These are phyloP conservation scores for Tokudaia tokunoshimensis DNA, from an alignment of 2,797 vertebrate genomes.

Conservation along the genomic window DNA sequence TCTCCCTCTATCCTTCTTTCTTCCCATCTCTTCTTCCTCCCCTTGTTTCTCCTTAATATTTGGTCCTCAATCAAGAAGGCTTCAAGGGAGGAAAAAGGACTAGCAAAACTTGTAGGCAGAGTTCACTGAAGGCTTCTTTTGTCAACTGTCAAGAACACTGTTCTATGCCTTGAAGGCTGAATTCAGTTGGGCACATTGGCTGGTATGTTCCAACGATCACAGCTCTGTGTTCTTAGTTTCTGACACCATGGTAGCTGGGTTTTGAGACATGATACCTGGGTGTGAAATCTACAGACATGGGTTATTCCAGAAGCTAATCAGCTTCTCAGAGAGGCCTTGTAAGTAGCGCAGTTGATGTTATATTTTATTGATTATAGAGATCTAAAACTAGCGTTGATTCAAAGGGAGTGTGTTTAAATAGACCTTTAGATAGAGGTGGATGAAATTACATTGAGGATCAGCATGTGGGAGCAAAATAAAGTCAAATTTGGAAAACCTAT, in stretches of 20 bases:
- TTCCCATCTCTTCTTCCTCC: background rate
- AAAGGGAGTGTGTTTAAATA: background rate
- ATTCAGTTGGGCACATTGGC: background rate
- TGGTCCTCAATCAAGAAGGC: background rate
- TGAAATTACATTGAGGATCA: background rate
- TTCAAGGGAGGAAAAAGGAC: background rate
- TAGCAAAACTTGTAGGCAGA: background rate
- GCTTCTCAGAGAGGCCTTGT: background rate
- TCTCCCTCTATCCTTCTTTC: background rate
- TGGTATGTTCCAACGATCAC: background rate
- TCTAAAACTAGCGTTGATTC: background rate
- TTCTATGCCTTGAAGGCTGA: background rate
- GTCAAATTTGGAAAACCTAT: conserved; percentile 1
- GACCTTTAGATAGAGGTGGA: background rate
- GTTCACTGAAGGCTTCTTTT: background rate
- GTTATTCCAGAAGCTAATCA: background rate
- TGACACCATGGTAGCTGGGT: background rate
- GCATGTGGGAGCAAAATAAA: background rate
- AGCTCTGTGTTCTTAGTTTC: background rate
- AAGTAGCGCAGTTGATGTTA: background rate
- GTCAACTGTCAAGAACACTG: background rate
- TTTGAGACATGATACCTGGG: background rate
- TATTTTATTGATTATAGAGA: background rate
- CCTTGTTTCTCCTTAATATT: background rate
- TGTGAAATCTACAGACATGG: background rate